Percentiles rank a stretch among this genome's conserved stretches.
These are phyloP conservation scores for Branchipolynoe longqiensis DNA, from an alignment of 2,888 invertebrate species.

Conservation along the genomic window DNA sequence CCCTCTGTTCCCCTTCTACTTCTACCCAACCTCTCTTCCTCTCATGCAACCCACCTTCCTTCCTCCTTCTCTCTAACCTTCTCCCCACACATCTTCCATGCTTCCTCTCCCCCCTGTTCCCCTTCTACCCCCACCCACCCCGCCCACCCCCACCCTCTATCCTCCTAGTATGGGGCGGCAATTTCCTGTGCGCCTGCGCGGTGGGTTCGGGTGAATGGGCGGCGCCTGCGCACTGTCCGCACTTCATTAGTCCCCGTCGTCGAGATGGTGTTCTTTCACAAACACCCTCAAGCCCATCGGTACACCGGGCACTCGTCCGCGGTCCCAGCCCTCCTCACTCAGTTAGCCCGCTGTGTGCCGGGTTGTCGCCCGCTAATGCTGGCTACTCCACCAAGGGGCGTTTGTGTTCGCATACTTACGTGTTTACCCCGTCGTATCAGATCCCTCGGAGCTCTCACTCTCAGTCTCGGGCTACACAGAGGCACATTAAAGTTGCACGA, in stretches of 20 bases:
- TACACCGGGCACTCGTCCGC: not conserved
- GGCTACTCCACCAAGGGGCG: no score
- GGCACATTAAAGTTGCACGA: no score
- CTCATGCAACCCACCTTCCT: no score
- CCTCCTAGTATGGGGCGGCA: constrained; percentile 1
- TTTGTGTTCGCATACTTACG: no score
- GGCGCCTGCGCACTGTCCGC: constrained; percentile 11
- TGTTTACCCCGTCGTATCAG: no score
- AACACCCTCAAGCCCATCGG: not conserved
- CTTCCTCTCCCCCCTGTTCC: not conserved
- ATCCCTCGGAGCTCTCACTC: no score
- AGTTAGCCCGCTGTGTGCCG: not conserved
- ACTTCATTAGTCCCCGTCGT: constrained; percentile 21
- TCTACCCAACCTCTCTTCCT: not conserved
- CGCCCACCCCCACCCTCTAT: not conserved
- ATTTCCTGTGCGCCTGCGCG: constrained; percentile 17
- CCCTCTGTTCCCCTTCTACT: not conserved
- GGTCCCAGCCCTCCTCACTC: no score
- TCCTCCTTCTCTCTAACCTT: not conserved
- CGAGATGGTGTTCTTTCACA: not conserved
- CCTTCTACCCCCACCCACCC: not conserved
- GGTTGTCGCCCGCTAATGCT: constrained; percentile 4
- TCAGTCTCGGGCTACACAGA: no score
- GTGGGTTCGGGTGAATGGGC: constrained; percentile 30
- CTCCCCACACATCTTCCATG: not conserved